Evolutionary conservation across 2,888 invertebrate genomes (phyloP).

Genomic region (Apoda limacodes): DNA sequence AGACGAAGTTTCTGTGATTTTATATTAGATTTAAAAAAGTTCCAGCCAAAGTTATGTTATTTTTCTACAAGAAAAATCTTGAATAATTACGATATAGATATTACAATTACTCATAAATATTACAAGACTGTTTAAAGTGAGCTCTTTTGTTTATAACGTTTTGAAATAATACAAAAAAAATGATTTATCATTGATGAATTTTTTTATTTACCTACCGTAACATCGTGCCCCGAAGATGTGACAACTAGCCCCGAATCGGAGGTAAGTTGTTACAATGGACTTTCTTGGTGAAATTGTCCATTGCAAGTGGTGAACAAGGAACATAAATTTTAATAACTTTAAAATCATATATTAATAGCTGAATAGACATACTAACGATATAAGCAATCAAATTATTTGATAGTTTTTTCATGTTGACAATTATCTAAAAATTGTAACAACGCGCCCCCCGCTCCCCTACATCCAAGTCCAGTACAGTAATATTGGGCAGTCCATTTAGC

Average conservation of each 20-base stretch:
- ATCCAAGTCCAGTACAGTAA: too few species aligned
- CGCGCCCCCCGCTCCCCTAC: too few species aligned
- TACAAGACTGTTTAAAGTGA: too few species aligned
- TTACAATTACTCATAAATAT: too few species aligned
- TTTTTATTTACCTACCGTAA: conserved; percentile 3
- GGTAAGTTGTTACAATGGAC: conserved; percentile 3
- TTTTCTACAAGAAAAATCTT: too few species aligned
- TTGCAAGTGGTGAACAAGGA: not conserved
- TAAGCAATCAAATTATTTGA: conserved; percentile 1
- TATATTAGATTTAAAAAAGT: too few species aligned
- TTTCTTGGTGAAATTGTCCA: not conserved
- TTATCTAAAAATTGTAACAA: too few species aligned
- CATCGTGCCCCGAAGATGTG: conserved; percentile 3
- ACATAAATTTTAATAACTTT: conserved; percentile 4
- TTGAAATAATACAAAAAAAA: conserved; percentile 1
- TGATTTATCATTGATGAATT: conserved; percentile 3
- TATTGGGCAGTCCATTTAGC: too few species aligned
- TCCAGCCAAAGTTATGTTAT: too few species aligned
- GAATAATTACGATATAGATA: too few species aligned
- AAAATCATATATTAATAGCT: conserved; percentile 2
- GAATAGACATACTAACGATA: conserved; percentile 1
- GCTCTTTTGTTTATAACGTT: too few species aligned
- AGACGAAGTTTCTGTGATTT: too few species aligned
- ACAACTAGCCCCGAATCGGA: conserved; percentile 3
- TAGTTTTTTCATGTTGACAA: not conserved